phyloP scores from a whole-genome alignment of 2,797 vertebrate genomes.

The Hydrocynus forskahlii region DNA sequence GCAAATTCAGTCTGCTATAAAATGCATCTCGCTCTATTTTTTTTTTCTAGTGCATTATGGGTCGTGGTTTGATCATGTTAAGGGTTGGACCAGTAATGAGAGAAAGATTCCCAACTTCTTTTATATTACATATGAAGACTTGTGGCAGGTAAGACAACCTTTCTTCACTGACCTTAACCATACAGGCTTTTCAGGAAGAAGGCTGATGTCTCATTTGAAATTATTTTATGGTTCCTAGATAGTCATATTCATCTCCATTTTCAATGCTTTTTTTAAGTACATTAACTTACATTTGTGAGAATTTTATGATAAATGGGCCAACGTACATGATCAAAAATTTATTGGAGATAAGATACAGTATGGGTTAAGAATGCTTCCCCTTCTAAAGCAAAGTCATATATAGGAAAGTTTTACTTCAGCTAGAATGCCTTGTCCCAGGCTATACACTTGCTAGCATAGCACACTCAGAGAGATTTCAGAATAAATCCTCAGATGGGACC shows the following conservation, averaged over 20 bases:
- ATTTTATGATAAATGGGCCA: no score
- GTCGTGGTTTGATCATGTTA: conserved; percentile 90
- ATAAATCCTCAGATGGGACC: no score
- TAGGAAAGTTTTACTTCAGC: no score
- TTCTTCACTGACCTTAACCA: neutral
- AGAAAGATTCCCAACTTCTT: conserved; percentile 72
- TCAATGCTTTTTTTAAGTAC: no score
- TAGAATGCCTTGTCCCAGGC: no score
- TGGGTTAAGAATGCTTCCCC: no score
- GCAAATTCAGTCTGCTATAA: neutral
- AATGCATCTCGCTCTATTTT: neutral
- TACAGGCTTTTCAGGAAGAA: neutral
- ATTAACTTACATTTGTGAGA: no score
- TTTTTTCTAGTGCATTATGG: conserved; percentile 79
- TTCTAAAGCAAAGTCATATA: no score
- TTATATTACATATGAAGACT: conserved; percentile 84
- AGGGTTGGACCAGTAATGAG: conserved; percentile 80
- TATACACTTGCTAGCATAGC: no score
- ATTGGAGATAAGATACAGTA: no score
- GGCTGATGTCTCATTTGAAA: neutral
- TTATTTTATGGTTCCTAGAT: neutral
- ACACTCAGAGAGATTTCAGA: neutral
- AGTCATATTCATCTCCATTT: no score
- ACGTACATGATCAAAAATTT: no score
- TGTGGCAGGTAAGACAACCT: conserved; percentile 75